Evolutionary conservation across 2,113 vertebrate genomes (phyloP), one percentile per base, ranked within the genome.

Genomic region (Odontesthes bonariensis): DNA sequence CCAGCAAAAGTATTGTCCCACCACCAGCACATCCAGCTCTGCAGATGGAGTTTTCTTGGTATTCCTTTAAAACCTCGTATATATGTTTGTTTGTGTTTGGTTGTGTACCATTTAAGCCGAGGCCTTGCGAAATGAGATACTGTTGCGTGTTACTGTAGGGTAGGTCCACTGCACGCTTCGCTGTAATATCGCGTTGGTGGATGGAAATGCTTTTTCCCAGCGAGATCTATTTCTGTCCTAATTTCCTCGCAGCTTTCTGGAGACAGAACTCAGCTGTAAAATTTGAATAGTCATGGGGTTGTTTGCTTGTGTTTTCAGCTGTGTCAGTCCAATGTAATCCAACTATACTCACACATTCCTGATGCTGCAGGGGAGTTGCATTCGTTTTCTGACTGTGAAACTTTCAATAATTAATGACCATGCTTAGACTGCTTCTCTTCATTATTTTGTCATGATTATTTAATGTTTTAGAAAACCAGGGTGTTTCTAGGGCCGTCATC

Each of bases 371-470:
- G 64, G 14, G 19, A 64, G 33, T 10, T 56, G 59, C 35, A 27
- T 54, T 66, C n/a, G 31, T 47, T 54, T 46, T 69, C 42, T 44
- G 8, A 73, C 40, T 63, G n/a, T 33, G 20, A 31, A 65, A 12
- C 31, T 19, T 16, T 68, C 32, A 75, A 75, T 61, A 71, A 75
- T 56, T 53, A 38, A 75, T 54, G 13, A 73, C 56, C 49, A 14
- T 35, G 6, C 42, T 70, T 32, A 58, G 63, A 51, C 44, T 20
- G 32, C 20, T n/a, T 16, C 23, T 27, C 31, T 51, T 40, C 14
- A 32, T 67, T 49, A 35, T 55, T 76, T 56, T 16, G 5, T 52
- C 20, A 31, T 20, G 59, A 35, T 23, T 54, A 58, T 58, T 63
- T 63, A 4, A 27, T 20, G 51, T 40, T 79, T 46, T 56, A 56